Evolutionary conservation across 2,113 vertebrate genomes (phyloP).

Genomic region (Otocyon megalotis): DNA sequence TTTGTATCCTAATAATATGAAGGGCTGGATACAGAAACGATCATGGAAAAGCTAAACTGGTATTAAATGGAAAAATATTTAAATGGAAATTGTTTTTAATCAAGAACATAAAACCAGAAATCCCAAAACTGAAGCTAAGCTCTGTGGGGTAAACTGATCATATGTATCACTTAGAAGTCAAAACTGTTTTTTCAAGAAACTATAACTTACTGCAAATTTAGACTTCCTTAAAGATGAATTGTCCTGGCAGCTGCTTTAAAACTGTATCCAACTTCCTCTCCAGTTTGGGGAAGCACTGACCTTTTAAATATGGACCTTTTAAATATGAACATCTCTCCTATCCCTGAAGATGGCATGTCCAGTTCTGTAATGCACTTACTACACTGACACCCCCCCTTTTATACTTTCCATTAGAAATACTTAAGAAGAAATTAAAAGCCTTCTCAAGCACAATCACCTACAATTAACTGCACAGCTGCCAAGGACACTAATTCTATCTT

Average conservation of each 20-base stretch:
- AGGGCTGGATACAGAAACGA: not conserved
- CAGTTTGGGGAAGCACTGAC: not conserved
- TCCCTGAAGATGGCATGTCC: not conserved
- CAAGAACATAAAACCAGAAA: conserved; percentile 40
- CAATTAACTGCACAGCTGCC: not conserved
- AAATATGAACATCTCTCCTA: not conserved
- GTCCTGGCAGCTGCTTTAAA: not conserved
- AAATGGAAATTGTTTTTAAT: conserved; percentile 45
- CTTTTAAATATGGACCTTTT: not conserved
- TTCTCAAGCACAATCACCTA: not conserved
- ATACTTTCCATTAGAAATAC: not conserved
- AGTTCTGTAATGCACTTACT: not conserved
- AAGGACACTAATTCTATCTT: not conserved
- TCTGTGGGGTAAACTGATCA: not conserved
- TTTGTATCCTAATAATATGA: not conserved
- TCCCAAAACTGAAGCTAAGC: not conserved
- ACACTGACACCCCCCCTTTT: not conserved
- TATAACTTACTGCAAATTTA: not conserved
- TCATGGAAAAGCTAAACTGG: conserved; percentile 5
- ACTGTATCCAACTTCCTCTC: not conserved
- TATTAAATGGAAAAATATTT: conserved; percentile 26
- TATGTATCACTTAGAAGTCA: conserved; percentile 32
- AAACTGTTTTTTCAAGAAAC: not conserved
- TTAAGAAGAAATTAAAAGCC: conserved; percentile 1
- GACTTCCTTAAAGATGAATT: conserved; percentile 29